Conservation (phyloP, 2,797 vertebrate genomes). For the Tenualosa ilisha region DNA sequence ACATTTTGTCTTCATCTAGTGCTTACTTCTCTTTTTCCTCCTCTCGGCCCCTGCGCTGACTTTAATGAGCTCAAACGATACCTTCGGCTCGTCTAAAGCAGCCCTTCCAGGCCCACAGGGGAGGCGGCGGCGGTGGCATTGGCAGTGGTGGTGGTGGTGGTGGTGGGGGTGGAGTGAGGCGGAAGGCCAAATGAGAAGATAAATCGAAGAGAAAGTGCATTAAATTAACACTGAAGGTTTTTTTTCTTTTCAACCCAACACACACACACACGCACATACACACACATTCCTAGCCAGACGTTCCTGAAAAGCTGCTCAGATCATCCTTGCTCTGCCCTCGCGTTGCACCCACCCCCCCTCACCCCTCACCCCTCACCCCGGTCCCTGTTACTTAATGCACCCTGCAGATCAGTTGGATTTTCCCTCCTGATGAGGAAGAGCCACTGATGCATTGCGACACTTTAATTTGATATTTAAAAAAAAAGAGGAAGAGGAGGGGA, state of each 20-base stretch:
- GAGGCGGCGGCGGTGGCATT: not conserved
- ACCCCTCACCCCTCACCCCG: not conserved
- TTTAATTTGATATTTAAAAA: conserved; percentile 70
- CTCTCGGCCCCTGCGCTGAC: conserved; percentile 8
- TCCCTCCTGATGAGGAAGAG: conserved; percentile 60
- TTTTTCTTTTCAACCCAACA: not conserved
- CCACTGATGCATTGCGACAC: conserved; percentile 69
- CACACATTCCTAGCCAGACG: not conserved
- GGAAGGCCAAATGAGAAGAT: not conserved
- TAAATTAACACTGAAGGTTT: conserved; percentile 8
- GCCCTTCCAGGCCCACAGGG: not conserved
- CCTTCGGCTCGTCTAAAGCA: conserved; percentile 2
- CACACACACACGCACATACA: conserved; percentile 1
- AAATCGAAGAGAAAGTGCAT: conserved; percentile 23
- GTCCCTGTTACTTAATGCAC: conserved; percentile 56
- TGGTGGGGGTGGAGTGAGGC: not conserved
- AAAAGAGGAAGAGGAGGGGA: conserved; percentile 35
- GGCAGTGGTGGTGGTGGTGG: not conserved
- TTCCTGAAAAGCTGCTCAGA: not conserved
- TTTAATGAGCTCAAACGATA: conserved; percentile 4
- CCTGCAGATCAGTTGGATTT: conserved; percentile 64
- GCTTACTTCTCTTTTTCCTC: not conserved
- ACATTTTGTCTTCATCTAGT: conserved; percentile 41
- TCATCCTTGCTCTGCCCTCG: conserved; percentile 7
- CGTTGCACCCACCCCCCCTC: not conserved